Base-by-base conservation (phyloP, 2,113 vertebrate species). In the Phodopus roborovskii region DNA sequence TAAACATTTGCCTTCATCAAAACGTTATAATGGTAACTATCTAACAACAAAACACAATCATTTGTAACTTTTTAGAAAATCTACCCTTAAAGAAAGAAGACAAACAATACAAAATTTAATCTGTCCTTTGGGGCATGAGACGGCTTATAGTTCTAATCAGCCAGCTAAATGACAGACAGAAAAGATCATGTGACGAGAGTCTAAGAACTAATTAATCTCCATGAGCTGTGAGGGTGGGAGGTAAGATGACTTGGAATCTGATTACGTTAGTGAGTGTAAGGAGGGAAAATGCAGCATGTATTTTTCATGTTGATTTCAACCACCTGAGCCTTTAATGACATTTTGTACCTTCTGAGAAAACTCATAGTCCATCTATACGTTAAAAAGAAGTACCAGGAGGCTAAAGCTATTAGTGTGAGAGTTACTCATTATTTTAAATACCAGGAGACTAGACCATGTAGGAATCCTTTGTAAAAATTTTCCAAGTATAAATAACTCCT, bases 151-250 rank as follows among this genome's bases (percentile, higher is more conserved):
- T 98, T 99, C 98, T 98, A 98, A 98, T 98, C 98, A 98, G 98
- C 98, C 98, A 98, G 98, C 98, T 99, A 99, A 99, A 98, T 98
- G 98, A 98, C 98, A 98, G 97, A 98, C 98, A 98, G 98, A 98
- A 97, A 92, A 98, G 97, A 98, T 98, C 97, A 98, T 98, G 98
- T 98, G 98, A 98, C 98, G 96, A 96, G 98, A 98, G 98, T 98
- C 99, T 98, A 98, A 98, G 99, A 98, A 99, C 99, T 99, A 99
- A 99, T 99, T 99, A 99, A 99, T 99, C 99, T 99, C 99, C 99
- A 99, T 99, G 99, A 99, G 98, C 98, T 98, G 97, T 98, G 99
- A 99, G 99, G 97, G 99, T 99, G 99, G 98, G 99, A 99, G 99
- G 99, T 99, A 99, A 99, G 99, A 99, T 98, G 99, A 99, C 99